Conservation (phyloP, 2,113 vertebrate genomes). For the Spermophilus dauricus region DNA sequence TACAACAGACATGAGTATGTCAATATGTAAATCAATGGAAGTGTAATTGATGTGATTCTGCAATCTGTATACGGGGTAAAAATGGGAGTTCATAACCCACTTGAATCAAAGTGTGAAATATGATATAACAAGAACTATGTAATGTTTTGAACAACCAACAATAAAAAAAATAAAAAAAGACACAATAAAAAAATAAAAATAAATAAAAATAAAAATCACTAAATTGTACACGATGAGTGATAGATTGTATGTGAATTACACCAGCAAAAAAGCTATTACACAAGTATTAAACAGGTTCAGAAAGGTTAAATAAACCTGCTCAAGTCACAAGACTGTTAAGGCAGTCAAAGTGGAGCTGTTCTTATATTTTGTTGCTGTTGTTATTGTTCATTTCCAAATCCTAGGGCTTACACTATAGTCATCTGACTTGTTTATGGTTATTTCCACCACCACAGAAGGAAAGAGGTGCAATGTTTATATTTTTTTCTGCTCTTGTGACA, state of each 20-base stretch:
- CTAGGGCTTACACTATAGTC: background rate
- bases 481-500: background rate
- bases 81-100: too few relatives aligned
- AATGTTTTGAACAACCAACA: too few relatives aligned
- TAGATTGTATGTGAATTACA: background rate
- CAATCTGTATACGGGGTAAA: too few relatives aligned
- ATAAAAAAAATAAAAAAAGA: too few relatives aligned
- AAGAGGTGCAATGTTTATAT: background rate
- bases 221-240: background rate
- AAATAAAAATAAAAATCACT: background rate
- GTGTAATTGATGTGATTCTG: too few relatives aligned
- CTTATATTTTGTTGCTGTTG: background rate
- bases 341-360: background rate
- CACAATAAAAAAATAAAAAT: too few relatives aligned
- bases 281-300: constrained; percentile 1
- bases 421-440: background rate
- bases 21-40: too few relatives aligned
- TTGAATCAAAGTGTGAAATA: too few relatives aligned
- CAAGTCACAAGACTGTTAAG: background rate
- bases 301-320: constrained; percentile 23
- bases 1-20: too few relatives aligned
- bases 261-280: background rate
- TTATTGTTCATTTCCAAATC: background rate
- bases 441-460: background rate
- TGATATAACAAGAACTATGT: too few relatives aligned